Percentiles rank a stretch among this genome's conserved stretches.
Evolutionary conservation across 1,140 invertebrate genomes (phyloP).

Genomic region (Streblospio benedicti): DNA sequence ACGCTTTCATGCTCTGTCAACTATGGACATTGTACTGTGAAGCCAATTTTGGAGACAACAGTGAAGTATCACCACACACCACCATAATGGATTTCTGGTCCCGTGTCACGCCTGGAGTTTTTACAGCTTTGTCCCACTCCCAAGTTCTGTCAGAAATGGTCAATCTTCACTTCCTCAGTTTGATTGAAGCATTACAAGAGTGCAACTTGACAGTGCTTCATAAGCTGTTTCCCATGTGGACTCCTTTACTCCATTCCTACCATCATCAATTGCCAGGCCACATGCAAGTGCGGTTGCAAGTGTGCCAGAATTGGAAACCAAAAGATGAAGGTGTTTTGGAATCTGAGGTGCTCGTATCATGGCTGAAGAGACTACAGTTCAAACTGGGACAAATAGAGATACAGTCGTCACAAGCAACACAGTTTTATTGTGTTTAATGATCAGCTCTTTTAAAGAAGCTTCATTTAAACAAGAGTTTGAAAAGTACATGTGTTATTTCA

Average conservation of each 20-base stretch:
- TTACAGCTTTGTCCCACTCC: conserved; percentile 86
- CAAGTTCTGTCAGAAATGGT: conserved; percentile 94
- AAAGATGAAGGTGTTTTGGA: conserved; percentile 40
- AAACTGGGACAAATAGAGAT: conserved; percentile 97
- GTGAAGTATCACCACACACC: conserved; percentile 29
- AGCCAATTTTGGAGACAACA: conserved; percentile 59
- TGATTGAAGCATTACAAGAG: conserved; percentile 90
- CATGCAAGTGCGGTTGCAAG: conserved; percentile 78
- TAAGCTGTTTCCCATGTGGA: conserved; percentile 58
- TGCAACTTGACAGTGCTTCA: conserved; percentile 83
- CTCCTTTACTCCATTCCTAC: conserved; percentile 81
- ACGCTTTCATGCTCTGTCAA: conserved; percentile 63
- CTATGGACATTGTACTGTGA: conserved; percentile 98
- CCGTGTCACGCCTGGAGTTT: conserved; percentile 87
- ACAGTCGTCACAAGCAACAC: conserved; percentile 83
- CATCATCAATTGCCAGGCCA: conserved; percentile 83
- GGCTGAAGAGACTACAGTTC: conserved; percentile 87
- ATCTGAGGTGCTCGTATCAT: conserved; percentile 58
- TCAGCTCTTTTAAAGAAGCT: too few species aligned
- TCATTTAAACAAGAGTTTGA: too few species aligned
- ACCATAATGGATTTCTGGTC: conserved; percentile 98
- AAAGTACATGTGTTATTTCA: too few species aligned
- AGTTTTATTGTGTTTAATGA: conserved; percentile 76
- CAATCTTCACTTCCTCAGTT: conserved; percentile 88
- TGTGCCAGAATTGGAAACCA: conserved; percentile 66